Percentiles rank a stretch among this genome's conserved stretches.
phyloP scores from a whole-genome alignment of 1,140 invertebrate species.

The Drosophila albomicans region DNA sequence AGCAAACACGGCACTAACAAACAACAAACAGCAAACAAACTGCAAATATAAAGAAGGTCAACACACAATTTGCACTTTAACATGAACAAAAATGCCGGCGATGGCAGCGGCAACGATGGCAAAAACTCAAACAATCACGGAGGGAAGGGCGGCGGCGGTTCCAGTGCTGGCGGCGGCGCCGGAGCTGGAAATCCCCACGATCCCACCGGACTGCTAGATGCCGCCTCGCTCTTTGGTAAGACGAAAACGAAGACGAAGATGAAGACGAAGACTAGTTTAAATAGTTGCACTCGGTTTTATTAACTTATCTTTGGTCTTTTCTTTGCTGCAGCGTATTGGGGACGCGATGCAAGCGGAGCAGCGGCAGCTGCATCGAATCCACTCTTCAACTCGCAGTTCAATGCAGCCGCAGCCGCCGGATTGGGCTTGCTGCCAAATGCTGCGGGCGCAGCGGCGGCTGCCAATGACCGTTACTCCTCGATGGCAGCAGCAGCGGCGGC shows the following conservation, averaged over 20 bases:
- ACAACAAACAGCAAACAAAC: neutral
- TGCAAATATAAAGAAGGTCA: slow-evolving; percentile 14
- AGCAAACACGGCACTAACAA: slow-evolving; percentile 43
- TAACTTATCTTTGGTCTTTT: neutral
- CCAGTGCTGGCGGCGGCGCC: slow-evolving; percentile 62
- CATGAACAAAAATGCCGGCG: slow-evolving; percentile 84
- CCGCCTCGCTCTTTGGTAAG: slow-evolving; percentile 88
- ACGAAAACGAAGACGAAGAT: neutral
- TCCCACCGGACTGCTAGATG: slow-evolving; percentile 87
- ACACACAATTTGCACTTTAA: slow-evolving; percentile 58
- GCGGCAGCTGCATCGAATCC: slow-evolving; percentile 84
- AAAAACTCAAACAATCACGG: slow-evolving; percentile 75
- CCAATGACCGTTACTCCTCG: slow-evolving; percentile 79
- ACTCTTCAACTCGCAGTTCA: slow-evolving; percentile 83
- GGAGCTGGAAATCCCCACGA: slow-evolving; percentile 78
- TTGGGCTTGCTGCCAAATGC: slow-evolving; percentile 84
- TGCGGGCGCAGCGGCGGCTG: slow-evolving; percentile 52
- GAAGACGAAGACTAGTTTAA: too few species aligned
- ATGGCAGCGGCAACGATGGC: slow-evolving; percentile 79
- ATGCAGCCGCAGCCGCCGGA: slow-evolving; percentile 85
- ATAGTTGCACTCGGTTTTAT: neutral
- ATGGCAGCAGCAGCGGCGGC: slow-evolving; percentile 84
- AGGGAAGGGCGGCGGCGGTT: slow-evolving; percentile 52
- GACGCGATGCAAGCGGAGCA: slow-evolving; percentile 86
- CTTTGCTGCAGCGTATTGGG: slow-evolving; percentile 89